Conservation (phyloP, 35 echinoderm and acorn worm genomes). For the Antedon bifida region DNA sequence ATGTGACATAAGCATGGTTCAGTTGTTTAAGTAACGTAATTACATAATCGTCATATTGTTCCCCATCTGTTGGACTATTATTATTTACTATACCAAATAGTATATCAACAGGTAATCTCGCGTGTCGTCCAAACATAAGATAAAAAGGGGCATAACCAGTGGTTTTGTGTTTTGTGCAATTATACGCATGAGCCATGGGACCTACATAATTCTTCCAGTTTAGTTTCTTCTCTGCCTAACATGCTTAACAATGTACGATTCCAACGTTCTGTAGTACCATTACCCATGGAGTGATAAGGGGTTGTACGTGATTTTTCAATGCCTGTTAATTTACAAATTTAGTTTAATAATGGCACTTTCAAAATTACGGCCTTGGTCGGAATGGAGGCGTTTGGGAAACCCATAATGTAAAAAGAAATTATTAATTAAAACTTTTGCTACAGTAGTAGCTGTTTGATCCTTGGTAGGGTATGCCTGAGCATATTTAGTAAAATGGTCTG, state of each 20-base stretch:
- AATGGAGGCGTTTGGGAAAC: conserved; percentile 19
- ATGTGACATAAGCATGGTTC: conserved; percentile 18
- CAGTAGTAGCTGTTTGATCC: conserved; percentile 33
- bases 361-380: conserved; percentile 28
- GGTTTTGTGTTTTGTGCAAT: no score
- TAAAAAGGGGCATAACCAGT: no score
- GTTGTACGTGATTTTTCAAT: conserved; percentile 22
- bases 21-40: conserved; percentile 1
- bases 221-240: no score
- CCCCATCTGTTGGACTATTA: neutral
- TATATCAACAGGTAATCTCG: conserved; percentile 20
- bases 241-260: no score
- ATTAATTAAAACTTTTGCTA: conserved; percentile 29
- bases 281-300: neutral
- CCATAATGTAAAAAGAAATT: conserved; percentile 44
- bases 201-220: no score
- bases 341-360: conserved; percentile 13
- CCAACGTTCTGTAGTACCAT: no score
- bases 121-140: no score
- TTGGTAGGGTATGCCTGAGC: conserved; percentile 33
- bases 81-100: conserved; percentile 4
- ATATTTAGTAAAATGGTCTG: conserved; percentile 47
- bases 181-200: no score
- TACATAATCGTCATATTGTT: conserved; percentile 6
- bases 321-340: conserved; percentile 18